Evolutionary conservation across 2,797 vertebrate species (phyloP).

Genomic region (Pygocentrus nattereri): DNA sequence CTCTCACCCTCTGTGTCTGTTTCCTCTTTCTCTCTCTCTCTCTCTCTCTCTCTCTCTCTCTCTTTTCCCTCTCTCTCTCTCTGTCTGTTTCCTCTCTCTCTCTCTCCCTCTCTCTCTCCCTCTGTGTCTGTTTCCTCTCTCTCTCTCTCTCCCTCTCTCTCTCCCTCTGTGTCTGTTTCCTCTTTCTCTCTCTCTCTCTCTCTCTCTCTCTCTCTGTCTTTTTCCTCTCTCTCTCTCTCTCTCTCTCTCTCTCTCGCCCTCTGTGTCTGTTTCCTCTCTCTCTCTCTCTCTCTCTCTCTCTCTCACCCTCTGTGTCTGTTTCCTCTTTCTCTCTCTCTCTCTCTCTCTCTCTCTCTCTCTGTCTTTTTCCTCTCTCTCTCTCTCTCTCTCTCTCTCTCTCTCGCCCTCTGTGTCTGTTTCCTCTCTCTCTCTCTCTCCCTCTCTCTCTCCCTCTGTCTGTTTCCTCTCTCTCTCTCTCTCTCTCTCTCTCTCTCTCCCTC

Average conservation of each 20-base stretch:
- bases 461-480: constrained; percentile 20
- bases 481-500: too few species aligned
- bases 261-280: too few species aligned
- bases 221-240: constrained; percentile 9
- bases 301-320: too few species aligned
- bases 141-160: constrained; percentile 13
- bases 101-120: neutral
- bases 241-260: too few species aligned
- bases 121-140: neutral
- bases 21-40: neutral
- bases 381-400: neutral
- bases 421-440: neutral
- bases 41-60: constrained; percentile 1
- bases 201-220: neutral
- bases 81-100: neutral
- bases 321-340: constrained; percentile 25
- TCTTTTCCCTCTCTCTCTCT: constrained; percentile 7
- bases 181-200: too few species aligned
- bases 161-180: constrained; percentile 31
- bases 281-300: too few species aligned
- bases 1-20: neutral
- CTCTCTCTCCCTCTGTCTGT: neutral
- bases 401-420: neutral
- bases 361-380: neutral
- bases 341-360: neutral